Evolutionary conservation across 2,113 vertebrate species (phyloP).

Genomic region (Numida meleagris): DNA sequence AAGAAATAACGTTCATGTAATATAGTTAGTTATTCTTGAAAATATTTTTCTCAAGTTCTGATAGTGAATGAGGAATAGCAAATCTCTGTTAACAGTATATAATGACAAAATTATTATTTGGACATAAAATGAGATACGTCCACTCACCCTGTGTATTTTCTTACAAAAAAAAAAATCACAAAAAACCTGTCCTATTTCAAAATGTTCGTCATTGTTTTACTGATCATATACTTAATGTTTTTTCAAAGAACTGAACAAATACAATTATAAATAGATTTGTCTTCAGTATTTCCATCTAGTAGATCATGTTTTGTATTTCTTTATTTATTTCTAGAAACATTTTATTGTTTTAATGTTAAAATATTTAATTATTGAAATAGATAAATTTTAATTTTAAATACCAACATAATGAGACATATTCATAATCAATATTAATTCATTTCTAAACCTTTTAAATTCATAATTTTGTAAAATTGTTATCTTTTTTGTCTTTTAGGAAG

Average conservation of each 20-base stretch:
- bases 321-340: not conserved
- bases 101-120: not conserved
- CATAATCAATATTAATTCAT: not conserved
- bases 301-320: not conserved
- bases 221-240: not conserved
- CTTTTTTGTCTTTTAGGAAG: constrained; percentile 82
- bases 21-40: not conserved
- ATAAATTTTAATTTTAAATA: not conserved
- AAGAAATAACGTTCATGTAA: not conserved
- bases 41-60: not conserved
- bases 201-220: not conserved
- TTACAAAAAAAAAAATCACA: not conserved
- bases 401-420: not conserved
- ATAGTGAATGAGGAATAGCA: not conserved
- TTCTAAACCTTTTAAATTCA: not conserved
- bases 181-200: not conserved
- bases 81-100: not conserved
- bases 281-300: not conserved
- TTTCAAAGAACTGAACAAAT: not conserved
- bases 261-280: not conserved
- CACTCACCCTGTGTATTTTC: not conserved
- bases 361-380: not conserved
- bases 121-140: not conserved
- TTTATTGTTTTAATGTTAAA: not conserved
- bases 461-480: not conserved